These are phyloP conservation scores for Austrofundulus limnaeus DNA, from an alignment of 2,113 vertebrate genomes.

Conservation along the genomic window DNA sequence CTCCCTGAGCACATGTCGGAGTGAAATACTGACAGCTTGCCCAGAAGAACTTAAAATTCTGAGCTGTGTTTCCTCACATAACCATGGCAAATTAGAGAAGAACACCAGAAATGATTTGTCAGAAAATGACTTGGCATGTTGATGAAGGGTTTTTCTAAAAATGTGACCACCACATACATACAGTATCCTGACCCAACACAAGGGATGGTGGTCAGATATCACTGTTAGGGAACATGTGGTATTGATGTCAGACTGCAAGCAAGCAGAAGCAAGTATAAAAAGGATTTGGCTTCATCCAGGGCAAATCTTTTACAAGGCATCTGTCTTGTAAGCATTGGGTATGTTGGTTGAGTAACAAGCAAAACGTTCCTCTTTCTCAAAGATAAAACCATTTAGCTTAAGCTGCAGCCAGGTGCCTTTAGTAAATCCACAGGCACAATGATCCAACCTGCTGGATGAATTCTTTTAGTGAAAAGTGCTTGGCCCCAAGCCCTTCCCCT, in stretches of 20 bases:
- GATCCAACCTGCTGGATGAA: slow-evolving; percentile 38
- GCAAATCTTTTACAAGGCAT: slow-evolving; percentile 42
- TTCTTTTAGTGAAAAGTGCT: slow-evolving; percentile 23
- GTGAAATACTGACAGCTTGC: slow-evolving; percentile 38
- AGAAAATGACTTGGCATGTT: slow-evolving; percentile 45
- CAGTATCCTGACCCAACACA: slow-evolving; percentile 25
- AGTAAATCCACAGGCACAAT: slow-evolving; percentile 32
- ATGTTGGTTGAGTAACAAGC: slow-evolving; percentile 27
- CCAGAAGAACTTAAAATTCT: slow-evolving; percentile 19
- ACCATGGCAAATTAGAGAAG: slow-evolving; percentile 22
- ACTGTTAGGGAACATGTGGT: slow-evolving; percentile 17
- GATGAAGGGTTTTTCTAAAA: slow-evolving; percentile 49
- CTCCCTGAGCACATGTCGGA: slow-evolving; percentile 11
- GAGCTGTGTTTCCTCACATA: slow-evolving; percentile 28
- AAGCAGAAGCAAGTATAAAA: not conserved
- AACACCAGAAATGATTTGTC: slow-evolving; percentile 40
- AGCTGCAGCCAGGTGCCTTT: slow-evolving; percentile 16
- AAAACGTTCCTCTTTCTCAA: slow-evolving; percentile 37
- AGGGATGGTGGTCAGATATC: slow-evolving; percentile 15
- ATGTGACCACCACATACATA: slow-evolving; percentile 27
- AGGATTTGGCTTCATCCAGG: slow-evolving; percentile 26
- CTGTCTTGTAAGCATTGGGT: too few species aligned
- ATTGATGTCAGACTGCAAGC: slow-evolving; percentile 8
- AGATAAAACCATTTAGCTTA: slow-evolving; percentile 21
- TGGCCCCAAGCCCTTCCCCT: slow-evolving; percentile 17